Percentiles rank a stretch among this genome's conserved stretches.
phyloP scores from a whole-genome alignment of 1,140 invertebrate species.

The Lasaia peninsularis region DNA sequence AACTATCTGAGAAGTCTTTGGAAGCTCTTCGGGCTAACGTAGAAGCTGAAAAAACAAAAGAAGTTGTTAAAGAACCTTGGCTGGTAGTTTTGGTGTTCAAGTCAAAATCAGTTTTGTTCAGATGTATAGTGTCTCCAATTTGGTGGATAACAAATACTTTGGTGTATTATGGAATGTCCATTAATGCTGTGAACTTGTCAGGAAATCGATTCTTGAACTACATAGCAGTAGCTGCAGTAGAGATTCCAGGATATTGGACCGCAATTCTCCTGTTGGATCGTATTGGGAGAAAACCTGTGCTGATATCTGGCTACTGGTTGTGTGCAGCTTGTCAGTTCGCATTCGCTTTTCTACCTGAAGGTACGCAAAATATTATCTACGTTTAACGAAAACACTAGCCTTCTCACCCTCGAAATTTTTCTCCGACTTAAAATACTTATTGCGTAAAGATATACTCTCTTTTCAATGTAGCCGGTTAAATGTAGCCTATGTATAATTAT shows the following conservation, averaged over 20 bases:
- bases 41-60: slow-evolving; percentile 43
- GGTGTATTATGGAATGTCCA: slow-evolving; percentile 88
- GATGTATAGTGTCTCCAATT: slow-evolving; percentile 82
- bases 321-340: slow-evolving; percentile 62
- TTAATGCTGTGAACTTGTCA: slow-evolving; percentile 87
- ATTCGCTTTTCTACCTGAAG: slow-evolving; percentile 50
- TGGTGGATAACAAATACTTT: slow-evolving; percentile 86
- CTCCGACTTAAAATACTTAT: too few species aligned
- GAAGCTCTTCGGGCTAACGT: slow-evolving; percentile 52
- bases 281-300: slow-evolving; percentile 53
- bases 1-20: slow-evolving; percentile 78
- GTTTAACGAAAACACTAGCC: too few species aligned
- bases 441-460: too few species aligned
- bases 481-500: too few species aligned
- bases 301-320: slow-evolving; percentile 50
- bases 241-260: slow-evolving; percentile 85
- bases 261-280: slow-evolving; percentile 49
- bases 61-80: slow-evolving; percentile 54
- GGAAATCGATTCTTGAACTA: slow-evolving; percentile 84
- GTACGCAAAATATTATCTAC: slow-evolving; percentile 25
- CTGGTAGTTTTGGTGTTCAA: slow-evolving; percentile 77
- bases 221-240: slow-evolving; percentile 82
- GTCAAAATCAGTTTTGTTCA: slow-evolving; percentile 78
- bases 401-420: too few species aligned
- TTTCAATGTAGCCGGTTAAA: too few species aligned